Evolutionary conservation across 2,888 invertebrate species (phyloP), one percentile per base, ranked within the genome.

Genomic region (Exephanes ischioxanthus): DNA sequence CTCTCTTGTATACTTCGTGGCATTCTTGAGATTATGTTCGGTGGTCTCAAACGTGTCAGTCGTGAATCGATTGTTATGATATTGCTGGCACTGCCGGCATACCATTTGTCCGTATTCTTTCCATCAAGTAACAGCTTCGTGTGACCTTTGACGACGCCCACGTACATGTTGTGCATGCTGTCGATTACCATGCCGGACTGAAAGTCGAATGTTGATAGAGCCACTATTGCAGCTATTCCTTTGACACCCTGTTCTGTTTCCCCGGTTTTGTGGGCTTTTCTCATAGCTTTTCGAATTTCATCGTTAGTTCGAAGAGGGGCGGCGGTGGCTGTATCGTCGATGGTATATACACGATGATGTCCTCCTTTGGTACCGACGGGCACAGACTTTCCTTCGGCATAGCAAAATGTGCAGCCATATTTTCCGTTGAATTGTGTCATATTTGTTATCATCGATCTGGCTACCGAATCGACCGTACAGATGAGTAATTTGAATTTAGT

Each of bases 171-270:
- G n/a, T n/a, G n/a, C n/a, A n/a, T n/a, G n/a, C n/a, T n/a, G n/a
- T n/a, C n/a, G n/a, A n/a, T n/a, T 16, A 67, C 30, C 11, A 81
- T n/a, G 14, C 86, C 86, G 19, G 41, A 30, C 9, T 26, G 11
- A 14, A 82, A 19, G 68, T 84, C 67, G 70, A 86, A 82, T 22
- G 73, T 22, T n/a, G 45, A 33, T 48, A 83, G n/a, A 22, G 9
- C 19, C 4, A 70, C 80, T 33, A 75, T 68, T 19, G 76, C 73
- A 14, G 80, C 75, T 19, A 63, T 53, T 33, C 37, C 33, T 41
- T 77, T 71, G n/a, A 53, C 68, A 16, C 55, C 55, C 7, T 9
- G 22, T 22, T 9, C 1, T 19, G 6, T 19, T 19, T n/a, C 6
- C 7, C 55, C 55, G 3, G 0, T 55, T 0, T 5, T 19, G 55